Evolutionary conservation across 2,113 vertebrate genomes (phyloP), one percentile per base, ranked within the genome.

Genomic region (Odocoileus hemionus): DNA sequence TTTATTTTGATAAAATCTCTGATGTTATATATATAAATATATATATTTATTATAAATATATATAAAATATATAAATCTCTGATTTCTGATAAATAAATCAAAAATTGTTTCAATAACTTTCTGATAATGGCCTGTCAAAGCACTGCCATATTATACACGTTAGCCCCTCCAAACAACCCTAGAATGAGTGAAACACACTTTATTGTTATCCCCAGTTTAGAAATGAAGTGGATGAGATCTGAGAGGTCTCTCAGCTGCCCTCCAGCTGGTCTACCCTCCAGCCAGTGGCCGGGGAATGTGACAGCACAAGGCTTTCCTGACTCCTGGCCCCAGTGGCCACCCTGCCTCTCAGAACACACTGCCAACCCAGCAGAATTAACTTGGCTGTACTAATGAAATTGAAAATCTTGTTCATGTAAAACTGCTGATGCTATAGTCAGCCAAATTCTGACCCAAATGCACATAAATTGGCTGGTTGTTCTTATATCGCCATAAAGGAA

Each of bases 281-380:
- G 83, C 64, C 67, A 58, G 45, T 26, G 28, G 23, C 43, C 16
- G 7, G 84, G 76, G 19, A 30, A 33, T 60, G 14, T 1, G n/a
- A 33, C 30, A 30, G n/a, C n/a, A 9, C 39, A 0, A 2, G 17
- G 60, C 76, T 84, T 82, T 54, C 33, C 86, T 16, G 6, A 61
- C 61, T 95, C 19, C 55, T 58, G 76, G 89, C 64, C 70, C 36
- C 43, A 0, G 47, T 82, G 90, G 85, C n/a, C 58, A 91, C 76
- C 76, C 78, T 87, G 74, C 47, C 94, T 96, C 94, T 90, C 58
- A 28, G 39, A 76, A 92, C 26, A 58, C 39, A 58, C 39, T 94
- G 96, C 94, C 93, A 90, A 67, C 64, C 90, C 95, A 94, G 95
- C 94, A 97, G 80, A 96, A 96, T 94, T 92, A 91, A 78, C 91